These are phyloP conservation scores for Minunthozetes semirufus DNA, from an alignment of 2,888 invertebrate genomes.

Conservation along the genomic window DNA sequence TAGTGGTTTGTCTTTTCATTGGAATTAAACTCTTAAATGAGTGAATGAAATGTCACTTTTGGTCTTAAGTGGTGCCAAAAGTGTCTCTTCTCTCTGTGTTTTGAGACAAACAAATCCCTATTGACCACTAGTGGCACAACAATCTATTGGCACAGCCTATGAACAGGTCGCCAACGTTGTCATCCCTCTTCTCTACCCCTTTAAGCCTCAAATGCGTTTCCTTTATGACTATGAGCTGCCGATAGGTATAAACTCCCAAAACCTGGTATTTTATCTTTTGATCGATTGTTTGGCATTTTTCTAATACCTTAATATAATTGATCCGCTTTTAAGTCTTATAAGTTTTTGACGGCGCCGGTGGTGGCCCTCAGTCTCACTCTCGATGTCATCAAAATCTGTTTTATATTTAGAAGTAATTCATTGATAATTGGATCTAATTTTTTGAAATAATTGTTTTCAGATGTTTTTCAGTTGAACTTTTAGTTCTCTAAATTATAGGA, in stretches of 20 bases:
- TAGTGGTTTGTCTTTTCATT: not conserved
- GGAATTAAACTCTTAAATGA: not conserved
- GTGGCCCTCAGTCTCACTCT: too few species aligned
- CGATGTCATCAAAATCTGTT: too few species aligned
- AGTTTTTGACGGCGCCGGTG: too few species aligned
- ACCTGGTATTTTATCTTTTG: not conserved
- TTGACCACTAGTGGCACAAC: not conserved
- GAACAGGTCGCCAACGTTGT: not conserved
- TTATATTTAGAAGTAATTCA: too few species aligned
- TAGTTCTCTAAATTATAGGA: too few species aligned
- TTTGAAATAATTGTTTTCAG: too few species aligned
- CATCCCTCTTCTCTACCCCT: not conserved
- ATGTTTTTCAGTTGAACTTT: too few species aligned
- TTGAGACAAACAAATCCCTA: not conserved
- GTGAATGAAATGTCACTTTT: not conserved
- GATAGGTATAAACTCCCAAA: not conserved
- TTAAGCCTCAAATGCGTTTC: not conserved
- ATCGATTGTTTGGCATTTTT: not conserved
- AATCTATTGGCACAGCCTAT: not conserved
- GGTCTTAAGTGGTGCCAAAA: not conserved
- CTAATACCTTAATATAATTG: not conserved
- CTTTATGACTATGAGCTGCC: not conserved
- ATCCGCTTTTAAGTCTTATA: not conserved
- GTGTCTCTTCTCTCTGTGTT: not conserved
- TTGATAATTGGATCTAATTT: too few species aligned